These are phyloP conservation scores for Diachasma alloeum DNA, from an alignment of 1,140 invertebrate genomes.

Conservation along the genomic window DNA sequence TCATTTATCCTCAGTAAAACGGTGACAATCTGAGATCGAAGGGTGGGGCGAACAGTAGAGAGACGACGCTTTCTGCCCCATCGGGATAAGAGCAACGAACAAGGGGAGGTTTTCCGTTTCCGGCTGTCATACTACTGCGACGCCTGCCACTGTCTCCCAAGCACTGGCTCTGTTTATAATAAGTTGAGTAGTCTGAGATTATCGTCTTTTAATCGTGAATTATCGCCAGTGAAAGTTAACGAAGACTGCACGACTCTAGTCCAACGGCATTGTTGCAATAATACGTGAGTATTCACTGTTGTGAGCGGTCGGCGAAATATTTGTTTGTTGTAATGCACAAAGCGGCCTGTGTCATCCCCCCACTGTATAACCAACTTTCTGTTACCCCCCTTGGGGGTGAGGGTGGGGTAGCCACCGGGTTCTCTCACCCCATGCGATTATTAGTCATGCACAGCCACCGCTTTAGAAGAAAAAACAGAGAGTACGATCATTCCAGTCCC, in stretches of 20 bases:
- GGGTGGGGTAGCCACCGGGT: constrained; percentile 43
- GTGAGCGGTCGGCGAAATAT: background rate
- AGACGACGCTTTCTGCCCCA: constrained; percentile 17
- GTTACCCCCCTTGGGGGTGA: background rate
- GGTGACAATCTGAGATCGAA: background rate
- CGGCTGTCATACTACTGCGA: constrained; percentile 46
- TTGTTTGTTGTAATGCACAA: background rate
- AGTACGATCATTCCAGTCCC: background rate
- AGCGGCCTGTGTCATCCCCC: background rate
- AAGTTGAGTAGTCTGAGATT: background rate
- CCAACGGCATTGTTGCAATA: background rate
- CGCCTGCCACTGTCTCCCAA: constrained; percentile 37
- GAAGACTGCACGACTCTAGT: background rate
- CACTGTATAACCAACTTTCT: constrained; percentile 28
- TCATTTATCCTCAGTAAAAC: constrained; percentile 10
- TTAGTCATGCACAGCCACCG: constrained; percentile 47
- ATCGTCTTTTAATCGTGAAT: background rate
- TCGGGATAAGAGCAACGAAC: constrained; percentile 28
- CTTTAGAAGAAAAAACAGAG: constrained; percentile 13
- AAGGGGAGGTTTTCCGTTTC: constrained; percentile 50
- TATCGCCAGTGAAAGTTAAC: background rate
- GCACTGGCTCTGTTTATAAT: constrained; percentile 30
- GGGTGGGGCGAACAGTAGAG: background rate
- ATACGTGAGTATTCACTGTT: background rate
- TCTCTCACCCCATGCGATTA: constrained; percentile 35